Base-by-base conservation (phyloP, 1,140 invertebrate species). In the Ostrea denselamellosa region DNA sequence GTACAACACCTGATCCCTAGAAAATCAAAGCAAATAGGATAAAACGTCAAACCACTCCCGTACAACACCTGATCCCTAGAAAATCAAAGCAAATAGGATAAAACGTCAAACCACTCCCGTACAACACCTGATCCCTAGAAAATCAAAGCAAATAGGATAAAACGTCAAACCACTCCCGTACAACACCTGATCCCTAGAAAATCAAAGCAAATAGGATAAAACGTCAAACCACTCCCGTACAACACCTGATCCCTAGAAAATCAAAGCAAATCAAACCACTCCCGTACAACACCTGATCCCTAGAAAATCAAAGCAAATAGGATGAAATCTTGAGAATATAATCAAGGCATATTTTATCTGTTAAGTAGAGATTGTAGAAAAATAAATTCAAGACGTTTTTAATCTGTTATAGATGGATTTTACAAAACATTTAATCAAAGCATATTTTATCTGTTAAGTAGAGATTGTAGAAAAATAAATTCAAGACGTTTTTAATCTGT, bases 231-330 rank as follows among this genome's bases (percentile, higher is more conserved):
- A 99, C 95, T 99, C 98, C 53, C 98, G 96, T 0, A 98, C 98
- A 44, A 99, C 97, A 0, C 98, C 98, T 19, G 98, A 98, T 93
- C 99, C 99, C 95, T 99, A 86, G n/a, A n/a, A n/a, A n/a, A n/a
- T n/a, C n/a, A n/a, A n/a, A n/a, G n/a, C n/a, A n/a, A n/a, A n/a
- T 99, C 98, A 8, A 99, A 96, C 98, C 98, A 99, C 95, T 99
- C 98, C 53, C 98, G 96, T 0, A 98, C 98, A 44, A 99, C 97
- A 0, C 98, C 98, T 19, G 98, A 98, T 93, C 99, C 99, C 95
- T 99, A 86, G n/a, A 44, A 44, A 44, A 44, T 44, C 5, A 44
- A 44, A 44, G 34, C 34, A 44, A 44, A 44, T 1, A 44, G n/a
- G 44, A 84, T n/a, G n/a, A 58, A 34, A 83, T 62, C 19, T 44